phyloP scores from a whole-genome alignment of 2,113 vertebrate species.

The Anguilla rostrata region DNA sequence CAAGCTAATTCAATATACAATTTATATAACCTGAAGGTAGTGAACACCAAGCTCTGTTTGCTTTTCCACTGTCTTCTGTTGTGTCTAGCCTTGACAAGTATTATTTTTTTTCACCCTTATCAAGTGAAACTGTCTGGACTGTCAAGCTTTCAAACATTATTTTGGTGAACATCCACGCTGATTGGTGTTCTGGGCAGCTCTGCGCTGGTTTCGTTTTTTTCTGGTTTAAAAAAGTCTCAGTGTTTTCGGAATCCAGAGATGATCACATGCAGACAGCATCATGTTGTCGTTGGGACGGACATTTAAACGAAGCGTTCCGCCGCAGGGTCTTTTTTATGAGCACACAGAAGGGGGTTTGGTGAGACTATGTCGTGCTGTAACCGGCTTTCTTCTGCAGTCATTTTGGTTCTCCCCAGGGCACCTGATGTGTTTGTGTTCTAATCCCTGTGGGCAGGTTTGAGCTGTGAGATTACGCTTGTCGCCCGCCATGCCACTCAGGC shows the following conservation, averaged over 20 bases:
- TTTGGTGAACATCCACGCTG: too few species aligned
- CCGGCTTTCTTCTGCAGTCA: neutral
- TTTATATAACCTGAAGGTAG: too few species aligned
- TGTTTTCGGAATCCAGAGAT: neutral
- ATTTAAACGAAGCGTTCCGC: neutral
- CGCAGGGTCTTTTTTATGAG: neutral
- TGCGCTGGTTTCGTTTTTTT: too few species aligned
- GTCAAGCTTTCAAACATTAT: too few species aligned
- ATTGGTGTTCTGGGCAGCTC: neutral
- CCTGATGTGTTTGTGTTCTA: neutral
- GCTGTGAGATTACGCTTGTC: neutral
- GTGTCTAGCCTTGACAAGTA: too few species aligned
- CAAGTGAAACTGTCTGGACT: too few species aligned
- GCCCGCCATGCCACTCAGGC: neutral
- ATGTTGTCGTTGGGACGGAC: neutral
- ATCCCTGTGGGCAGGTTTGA: neutral
- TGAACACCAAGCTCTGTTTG: too few species aligned
- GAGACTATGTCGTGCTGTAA: neutral
- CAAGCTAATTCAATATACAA: too few species aligned
- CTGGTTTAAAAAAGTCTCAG: too few species aligned
- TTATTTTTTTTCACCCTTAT: too few species aligned
- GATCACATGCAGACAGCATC: neutral
- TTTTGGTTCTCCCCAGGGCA: neutral
- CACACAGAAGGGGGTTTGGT: neutral
- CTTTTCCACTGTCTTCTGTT: too few species aligned